Base-by-base conservation (phyloP, 64 coral and sea anemone species). In the Stichodactyla helianthus region DNA sequence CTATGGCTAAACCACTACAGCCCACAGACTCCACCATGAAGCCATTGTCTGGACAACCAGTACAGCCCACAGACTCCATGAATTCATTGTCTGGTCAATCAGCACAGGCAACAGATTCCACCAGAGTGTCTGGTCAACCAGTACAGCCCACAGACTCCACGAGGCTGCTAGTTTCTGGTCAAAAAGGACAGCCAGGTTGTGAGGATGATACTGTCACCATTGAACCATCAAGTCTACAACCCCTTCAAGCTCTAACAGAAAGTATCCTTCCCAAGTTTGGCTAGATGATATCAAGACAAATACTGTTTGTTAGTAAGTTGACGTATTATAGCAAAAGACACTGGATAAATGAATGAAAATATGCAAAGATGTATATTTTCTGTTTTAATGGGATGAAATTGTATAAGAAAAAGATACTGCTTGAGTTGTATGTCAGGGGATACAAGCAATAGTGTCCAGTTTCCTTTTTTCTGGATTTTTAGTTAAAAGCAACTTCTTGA, bases 161-260 rank as follows among this genome's bases (percentile, higher is more conserved):
- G 4, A 70, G 65, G 8, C 5, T 22, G 5, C 65, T n/a, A 70
- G 20, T 25, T 6, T 6, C 18, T 23, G n/a, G 17, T 22, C 6
- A 17, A 23, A 4, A 17, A 23, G 65, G 4, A 20, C 2, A 70
- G 22, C 59, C 59, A 62, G 59, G 18, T 44, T 44, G 35, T 62
- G 59, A 60, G 14, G 80, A n/a, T 22, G 17, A 59, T 84, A 52
- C 13, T 13, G 11, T 55, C 18, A 84, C 58, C 82, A 60, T 84
- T 63, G 83, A 84, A 63, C 1, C 56, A 13, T 84, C 83, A 59
- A 84, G 83, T 84, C 15, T 84, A 50, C 83, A 84, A 8, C 83
- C 83, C 52, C 59, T 84, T 17, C 83, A 84, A 31, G 83, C 83
- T 11, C 25, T 84, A 26, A 84, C 83, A 55, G 83, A 84, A 63